Percentiles rank a stretch among this genome's conserved stretches.
These are phyloP conservation scores for Branchipolynoe longqiensis DNA, from an alignment of 2,888 invertebrate species.

Conservation along the genomic window DNA sequence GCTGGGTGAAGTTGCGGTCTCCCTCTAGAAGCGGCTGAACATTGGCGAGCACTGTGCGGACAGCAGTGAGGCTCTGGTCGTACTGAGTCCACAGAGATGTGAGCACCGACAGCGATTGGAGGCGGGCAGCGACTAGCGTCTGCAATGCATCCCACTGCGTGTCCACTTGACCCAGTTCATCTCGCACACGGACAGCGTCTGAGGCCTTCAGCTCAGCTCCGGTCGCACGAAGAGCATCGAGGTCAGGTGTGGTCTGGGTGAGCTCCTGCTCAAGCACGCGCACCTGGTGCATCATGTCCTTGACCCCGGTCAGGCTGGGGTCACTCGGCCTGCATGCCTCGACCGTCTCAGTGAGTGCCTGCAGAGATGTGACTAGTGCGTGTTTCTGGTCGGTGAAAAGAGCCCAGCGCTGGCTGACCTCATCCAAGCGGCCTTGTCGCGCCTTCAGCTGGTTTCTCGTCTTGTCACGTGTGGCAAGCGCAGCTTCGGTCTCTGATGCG, in stretches of 20 bases:
- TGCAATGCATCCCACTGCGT: constrained; percentile 77
- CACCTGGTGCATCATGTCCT: constrained; percentile 43
- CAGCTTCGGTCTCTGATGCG: constrained; percentile 74
- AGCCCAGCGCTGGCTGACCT: constrained; percentile 86
- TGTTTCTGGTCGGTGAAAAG: constrained; percentile 86
- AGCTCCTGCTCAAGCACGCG: constrained; percentile 77
- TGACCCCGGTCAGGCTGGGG: constrained; percentile 32
- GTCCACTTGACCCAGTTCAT: constrained; percentile 72
- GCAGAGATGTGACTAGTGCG: constrained; percentile 6
- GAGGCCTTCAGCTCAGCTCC: constrained; percentile 84
- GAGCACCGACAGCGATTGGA: constrained; percentile 61
- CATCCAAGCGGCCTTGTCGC: constrained; percentile 80
- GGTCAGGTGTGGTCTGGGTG: constrained; percentile 74
- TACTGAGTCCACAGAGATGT: constrained; percentile 78
- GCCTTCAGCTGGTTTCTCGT: constrained; percentile 67
- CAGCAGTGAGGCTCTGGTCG: constrained; percentile 74
- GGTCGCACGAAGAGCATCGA: constrained; percentile 89
- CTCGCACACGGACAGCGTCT: constrained; percentile 74
- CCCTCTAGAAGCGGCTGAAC: constrained; percentile 72
- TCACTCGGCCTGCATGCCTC: constrained; percentile 24
- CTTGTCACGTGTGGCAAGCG: constrained; percentile 62
- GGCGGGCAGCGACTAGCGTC: constrained; percentile 68
- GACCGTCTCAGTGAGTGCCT: constrained; percentile 34
- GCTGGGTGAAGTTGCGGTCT: constrained; percentile 72
- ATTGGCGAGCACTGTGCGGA: constrained; percentile 72